A percentile compares a stretch with the other conserved stretches of the same genome.
Conservation (phyloP, 2,113 vertebrate genomes). For the Cephalopholis sonnerati region DNA sequence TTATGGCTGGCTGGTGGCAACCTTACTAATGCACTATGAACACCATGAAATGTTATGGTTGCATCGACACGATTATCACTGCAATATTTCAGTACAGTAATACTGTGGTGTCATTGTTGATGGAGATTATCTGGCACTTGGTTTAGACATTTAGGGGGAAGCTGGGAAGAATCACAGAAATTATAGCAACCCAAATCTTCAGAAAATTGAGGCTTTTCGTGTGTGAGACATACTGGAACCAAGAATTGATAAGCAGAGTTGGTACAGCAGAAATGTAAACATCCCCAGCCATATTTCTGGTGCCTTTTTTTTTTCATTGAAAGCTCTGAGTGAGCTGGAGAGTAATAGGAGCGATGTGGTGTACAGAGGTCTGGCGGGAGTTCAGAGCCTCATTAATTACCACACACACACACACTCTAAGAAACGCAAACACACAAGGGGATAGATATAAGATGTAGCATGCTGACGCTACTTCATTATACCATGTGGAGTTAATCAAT, state of each 20-base stretch:
- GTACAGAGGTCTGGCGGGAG: slow-evolving; percentile 29
- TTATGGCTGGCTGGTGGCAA: neutral
- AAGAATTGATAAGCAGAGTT: neutral
- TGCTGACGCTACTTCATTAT: slow-evolving; percentile 33
- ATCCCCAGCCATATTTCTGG: neutral
- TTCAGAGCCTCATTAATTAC: slow-evolving; percentile 37
- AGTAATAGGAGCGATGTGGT: slow-evolving; percentile 12
- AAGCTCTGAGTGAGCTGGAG: neutral
- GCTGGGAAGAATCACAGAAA: neutral
- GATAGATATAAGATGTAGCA: slow-evolving; percentile 27
- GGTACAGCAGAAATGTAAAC: neutral
- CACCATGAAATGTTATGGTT: no score
- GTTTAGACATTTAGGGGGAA: neutral
- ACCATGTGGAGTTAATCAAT: slow-evolving; percentile 63
- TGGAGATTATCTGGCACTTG: neutral
- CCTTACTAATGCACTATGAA: no score
- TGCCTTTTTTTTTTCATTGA: neutral
- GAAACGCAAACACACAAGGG: neutral
- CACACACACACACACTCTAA: neutral
- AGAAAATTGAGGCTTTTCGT: neutral
- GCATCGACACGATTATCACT: neutral
- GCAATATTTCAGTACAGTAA: neutral
- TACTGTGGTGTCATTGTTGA: neutral
- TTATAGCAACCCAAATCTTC: neutral
- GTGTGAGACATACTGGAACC: neutral